Evolutionary conservation across 2,888 invertebrate species (phyloP).

Genomic region (Lottia scabra): DNA sequence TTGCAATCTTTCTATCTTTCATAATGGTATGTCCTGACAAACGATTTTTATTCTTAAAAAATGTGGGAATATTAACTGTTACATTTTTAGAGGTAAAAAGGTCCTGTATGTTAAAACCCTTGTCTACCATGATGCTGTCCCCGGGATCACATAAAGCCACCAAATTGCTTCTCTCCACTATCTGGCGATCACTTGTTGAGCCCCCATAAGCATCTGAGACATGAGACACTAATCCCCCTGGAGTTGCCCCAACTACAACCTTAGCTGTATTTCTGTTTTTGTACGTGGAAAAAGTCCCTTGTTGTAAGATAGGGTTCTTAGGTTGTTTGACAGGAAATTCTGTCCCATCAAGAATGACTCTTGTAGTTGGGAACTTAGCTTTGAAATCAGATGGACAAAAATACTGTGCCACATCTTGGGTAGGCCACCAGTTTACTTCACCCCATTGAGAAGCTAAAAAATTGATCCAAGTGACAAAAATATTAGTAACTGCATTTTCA

Average conservation of each 20-base stretch:
- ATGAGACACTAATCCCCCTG: constrained; percentile 31
- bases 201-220: constrained; percentile 31
- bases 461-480: constrained; percentile 15
- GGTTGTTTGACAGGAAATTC: constrained; percentile 23
- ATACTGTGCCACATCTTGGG: constrained; percentile 9
- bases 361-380: constrained; percentile 18
- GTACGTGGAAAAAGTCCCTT: constrained; percentile 13
- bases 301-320: constrained; percentile 14
- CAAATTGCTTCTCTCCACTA: constrained; percentile 31
- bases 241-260: constrained; percentile 31
- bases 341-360: background rate
- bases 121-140: constrained; percentile 37
- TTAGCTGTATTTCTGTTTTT: constrained; percentile 31
- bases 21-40: constrained; percentile 27
- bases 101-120: constrained; percentile 39
- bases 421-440: too few relatives aligned
- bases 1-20: constrained; percentile 34
- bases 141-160: constrained; percentile 25
- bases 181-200: constrained; percentile 39
- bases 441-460: constrained; percentile 18
- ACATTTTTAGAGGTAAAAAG: constrained; percentile 30
- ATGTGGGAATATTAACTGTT: constrained; percentile 35
- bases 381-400: constrained; percentile 22
- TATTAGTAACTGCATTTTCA: constrained; percentile 29
- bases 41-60: constrained; percentile 33